Evolutionary conservation across 2,888 invertebrate species (phyloP), one percentile per base, ranked within the genome.

Genomic region (Drosophila melanosoma): DNA sequence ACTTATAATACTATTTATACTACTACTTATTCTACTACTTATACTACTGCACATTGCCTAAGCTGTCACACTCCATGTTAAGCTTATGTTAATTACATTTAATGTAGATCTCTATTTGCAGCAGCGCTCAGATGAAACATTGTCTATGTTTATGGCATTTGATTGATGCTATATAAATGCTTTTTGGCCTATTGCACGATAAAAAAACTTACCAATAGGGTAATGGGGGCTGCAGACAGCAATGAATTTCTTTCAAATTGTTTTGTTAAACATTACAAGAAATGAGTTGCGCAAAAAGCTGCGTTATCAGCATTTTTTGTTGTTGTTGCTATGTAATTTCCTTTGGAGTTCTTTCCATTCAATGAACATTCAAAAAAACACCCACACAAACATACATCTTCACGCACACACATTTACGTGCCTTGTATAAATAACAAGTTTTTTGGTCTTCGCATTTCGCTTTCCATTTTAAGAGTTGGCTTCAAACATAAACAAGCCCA

Each of bases 401-500:
- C 42, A 60, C 15, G 33, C 33, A 52, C n/a, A 53, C 35, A 62
- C 64, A 61, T 60, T 66, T 79, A 87, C 89, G 87, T 87, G 87
- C 74, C 67, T 76, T 81, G 89, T 82, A 78, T 87, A 82, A 90
- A 89, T 89, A 90, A 90, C 76, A 86, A 76, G 63, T 74, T 71
- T 73, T 74, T 74, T 65, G 52, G 58, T 70, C 53, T 88, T 76
- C 67, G 79, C 82, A 71, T 75, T 88, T 76, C 65, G 75, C 79
- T 73, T 77, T 73, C 76, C 72, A 70, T 60, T 78, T 79, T 77
- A 38, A 57, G 73, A 49, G 56, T 53, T 74, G 62, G 32, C 65
- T 67, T 63, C 75, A 76, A 90, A 90, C 90, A 87, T 87, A 87
- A 87, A 87, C 87, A 87, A 83, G 74, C 89, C 80, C 87, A 89